phyloP scores from a whole-genome alignment of 2,113 vertebrate species.

The Coregonus clupeaformis region DNA sequence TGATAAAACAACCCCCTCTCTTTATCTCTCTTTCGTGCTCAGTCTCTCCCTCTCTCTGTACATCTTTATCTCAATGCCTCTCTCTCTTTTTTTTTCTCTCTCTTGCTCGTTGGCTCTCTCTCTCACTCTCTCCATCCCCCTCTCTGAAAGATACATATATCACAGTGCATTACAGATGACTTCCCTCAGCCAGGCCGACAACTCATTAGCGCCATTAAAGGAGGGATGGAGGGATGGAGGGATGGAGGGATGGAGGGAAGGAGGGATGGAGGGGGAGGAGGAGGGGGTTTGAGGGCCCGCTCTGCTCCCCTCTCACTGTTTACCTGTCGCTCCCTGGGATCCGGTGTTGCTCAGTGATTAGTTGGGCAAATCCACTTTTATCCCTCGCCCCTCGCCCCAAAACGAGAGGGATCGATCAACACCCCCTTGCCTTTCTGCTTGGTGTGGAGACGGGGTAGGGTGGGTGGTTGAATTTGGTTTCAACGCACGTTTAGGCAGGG shows the following conservation, averaged over 20 bases:
- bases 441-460: background rate
- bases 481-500: background rate
- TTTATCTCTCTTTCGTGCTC: background rate
- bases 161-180: conserved; percentile 71
- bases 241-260: background rate
- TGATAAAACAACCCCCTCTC: conserved; percentile 33
- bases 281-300: background rate
- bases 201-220: conserved; percentile 70
- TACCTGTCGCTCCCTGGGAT: background rate
- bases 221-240: background rate
- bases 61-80: too few relatives aligned
- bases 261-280: too few relatives aligned
- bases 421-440: background rate
- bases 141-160: conserved; percentile 63
- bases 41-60: background rate
- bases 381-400: background rate
- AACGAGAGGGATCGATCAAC: background rate
- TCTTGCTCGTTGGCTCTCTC: too few relatives aligned
- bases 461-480: background rate
- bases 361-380: background rate
- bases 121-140: too few relatives aligned
- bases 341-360: background rate
- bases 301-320: background rate
- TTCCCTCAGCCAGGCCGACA: conserved; percentile 66
- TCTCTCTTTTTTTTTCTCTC: too few relatives aligned